These are phyloP conservation scores for Cossypha dichroa DNA, from an alignment of 2,797 vertebrate genomes.

Conservation along the genomic window DNA sequence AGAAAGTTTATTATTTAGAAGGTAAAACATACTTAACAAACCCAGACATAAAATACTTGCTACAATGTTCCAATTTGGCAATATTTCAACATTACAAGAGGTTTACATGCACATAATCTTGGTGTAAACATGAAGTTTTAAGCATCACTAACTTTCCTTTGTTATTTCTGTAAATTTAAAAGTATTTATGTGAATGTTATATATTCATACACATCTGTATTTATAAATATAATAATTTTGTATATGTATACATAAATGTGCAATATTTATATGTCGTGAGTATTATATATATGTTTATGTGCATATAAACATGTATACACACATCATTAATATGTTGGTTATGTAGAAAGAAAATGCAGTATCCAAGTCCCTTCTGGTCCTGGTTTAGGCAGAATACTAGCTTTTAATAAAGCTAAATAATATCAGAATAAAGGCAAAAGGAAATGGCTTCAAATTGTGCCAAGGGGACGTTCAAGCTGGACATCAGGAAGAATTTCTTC, in stretches of 20 bases:
- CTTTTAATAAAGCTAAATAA: neutral
- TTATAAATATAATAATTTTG: neutral
- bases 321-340: neutral
- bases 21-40: neutral
- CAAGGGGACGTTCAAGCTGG: neutral
- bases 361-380: neutral
- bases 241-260: neutral
- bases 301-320: too few relatives aligned
- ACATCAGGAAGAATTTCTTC: neutral
- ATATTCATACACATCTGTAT: neutral
- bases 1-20: neutral
- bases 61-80: neutral
- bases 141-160: neutral
- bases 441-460: neutral
- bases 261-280: neutral
- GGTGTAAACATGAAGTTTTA: neutral
- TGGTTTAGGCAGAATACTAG: neutral
- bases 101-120: neutral
- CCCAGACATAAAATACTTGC: neutral
- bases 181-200: neutral
- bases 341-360: neutral
- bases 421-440: neutral
- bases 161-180: neutral
- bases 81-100: neutral
- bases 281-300: neutral